Evolutionary conservation across 2,888 invertebrate species (phyloP).

Genomic region (Thysanoteuthis rhombus): DNA sequence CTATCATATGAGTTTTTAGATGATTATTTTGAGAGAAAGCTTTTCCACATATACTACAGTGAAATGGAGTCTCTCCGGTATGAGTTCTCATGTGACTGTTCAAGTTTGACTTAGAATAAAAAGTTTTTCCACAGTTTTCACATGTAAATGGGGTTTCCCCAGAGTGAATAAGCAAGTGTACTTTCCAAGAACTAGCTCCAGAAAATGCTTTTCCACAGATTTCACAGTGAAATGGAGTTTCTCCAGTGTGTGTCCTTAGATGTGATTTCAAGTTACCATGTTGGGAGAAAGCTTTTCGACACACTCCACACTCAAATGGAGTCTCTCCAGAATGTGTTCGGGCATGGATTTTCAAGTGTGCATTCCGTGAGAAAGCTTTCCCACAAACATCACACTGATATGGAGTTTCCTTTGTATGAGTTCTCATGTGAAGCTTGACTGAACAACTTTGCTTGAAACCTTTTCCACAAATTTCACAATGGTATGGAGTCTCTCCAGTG

Average conservation of each 20-base stretch:
- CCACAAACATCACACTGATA: constrained; percentile 24
- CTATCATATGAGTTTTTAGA: neutral
- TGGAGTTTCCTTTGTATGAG: neutral
- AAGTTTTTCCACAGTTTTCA: neutral
- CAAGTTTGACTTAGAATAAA: neutral
- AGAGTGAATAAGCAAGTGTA: neutral
- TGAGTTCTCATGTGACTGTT: neutral
- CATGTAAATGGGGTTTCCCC: neutral
- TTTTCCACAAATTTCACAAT: constrained; percentile 18
- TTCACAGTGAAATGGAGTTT: constrained; percentile 13
- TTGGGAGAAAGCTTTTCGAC: constrained; percentile 16
- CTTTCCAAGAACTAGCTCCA: neutral
- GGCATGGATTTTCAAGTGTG: neutral
- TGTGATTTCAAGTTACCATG: neutral
- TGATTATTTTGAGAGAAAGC: neutral
- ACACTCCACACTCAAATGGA: neutral
- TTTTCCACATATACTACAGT: neutral
- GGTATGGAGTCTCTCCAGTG: neutral
- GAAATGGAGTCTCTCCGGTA: neutral
- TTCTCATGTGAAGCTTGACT: neutral
- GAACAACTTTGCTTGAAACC: neutral
- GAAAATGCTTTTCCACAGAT: constrained; percentile 19
- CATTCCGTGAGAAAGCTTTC: neutral
- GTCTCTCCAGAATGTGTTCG: neutral
- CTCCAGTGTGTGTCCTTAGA: constrained; percentile 1